phyloP scores from a whole-genome alignment of 2,888 invertebrate species.

The Baccha elongata region DNA sequence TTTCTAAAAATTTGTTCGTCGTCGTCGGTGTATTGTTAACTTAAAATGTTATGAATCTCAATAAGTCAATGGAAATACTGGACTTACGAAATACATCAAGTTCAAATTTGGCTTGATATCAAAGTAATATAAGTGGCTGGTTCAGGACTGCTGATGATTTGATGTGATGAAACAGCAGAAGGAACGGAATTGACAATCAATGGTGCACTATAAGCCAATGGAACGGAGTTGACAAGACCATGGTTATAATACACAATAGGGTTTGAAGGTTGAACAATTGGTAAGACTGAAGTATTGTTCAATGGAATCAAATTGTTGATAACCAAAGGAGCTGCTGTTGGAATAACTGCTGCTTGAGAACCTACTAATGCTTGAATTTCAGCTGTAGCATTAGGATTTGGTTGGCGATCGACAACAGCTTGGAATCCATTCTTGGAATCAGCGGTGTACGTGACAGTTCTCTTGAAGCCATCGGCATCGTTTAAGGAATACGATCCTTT shows the following conservation, averaged over 20 bases:
- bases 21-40: too few relatives aligned
- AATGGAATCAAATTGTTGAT: not conserved
- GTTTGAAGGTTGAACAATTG: not conserved
- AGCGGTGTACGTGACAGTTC: constrained; percentile 82
- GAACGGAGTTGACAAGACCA: not conserved
- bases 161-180: constrained; percentile 1
- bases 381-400: constrained; percentile 58
- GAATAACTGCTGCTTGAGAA: constrained; percentile 20
- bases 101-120: constrained; percentile 6
- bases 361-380: constrained; percentile 3
- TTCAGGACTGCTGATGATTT: not conserved
- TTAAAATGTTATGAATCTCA: not conserved
- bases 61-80: not conserved
- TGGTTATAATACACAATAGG: not conserved
- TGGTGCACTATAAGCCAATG: not conserved
- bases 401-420: constrained; percentile 82
- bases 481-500: constrained; percentile 82
- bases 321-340: not conserved
- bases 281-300: not conserved
- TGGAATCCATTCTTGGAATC: constrained; percentile 82
- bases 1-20: too few relatives aligned
- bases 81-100: not conserved
- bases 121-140: not conserved
- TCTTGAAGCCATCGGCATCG: constrained; percentile 82
- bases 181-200: not conserved